These are phyloP conservation scores for Calephelis perditalis DNA, from an alignment of 2,888 invertebrate species.

Conservation along the genomic window DNA sequence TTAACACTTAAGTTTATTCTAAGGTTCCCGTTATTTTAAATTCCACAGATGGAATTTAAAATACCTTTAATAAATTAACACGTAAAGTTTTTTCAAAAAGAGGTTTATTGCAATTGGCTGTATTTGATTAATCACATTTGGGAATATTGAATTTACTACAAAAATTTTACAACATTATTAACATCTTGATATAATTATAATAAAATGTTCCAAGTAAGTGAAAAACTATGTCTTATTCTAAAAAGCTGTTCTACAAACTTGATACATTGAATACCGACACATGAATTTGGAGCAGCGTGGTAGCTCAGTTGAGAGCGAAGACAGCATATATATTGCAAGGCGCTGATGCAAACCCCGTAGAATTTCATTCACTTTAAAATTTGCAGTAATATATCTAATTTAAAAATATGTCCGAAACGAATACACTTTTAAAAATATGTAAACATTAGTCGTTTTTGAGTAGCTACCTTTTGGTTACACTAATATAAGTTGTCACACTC, in stretches of 20 bases:
- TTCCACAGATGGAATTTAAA: no score
- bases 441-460: not conserved
- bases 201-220: constrained; percentile 4
- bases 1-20: no score
- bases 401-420: constrained; percentile 2
- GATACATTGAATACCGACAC: not conserved
- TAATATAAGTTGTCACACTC: not conserved
- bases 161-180: not conserved
- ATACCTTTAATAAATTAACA: no score
- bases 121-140: not conserved
- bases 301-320: no score
- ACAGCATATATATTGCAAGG: no score
- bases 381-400: not conserved
- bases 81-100: no score
- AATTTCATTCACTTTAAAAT: no score
- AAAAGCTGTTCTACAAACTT: constrained; percentile 4
- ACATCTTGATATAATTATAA: not conserved
- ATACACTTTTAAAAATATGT: not conserved
- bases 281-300: no score
- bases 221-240: not conserved
- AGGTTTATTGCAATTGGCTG: not conserved
- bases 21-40: no score
- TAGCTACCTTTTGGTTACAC: not conserved
- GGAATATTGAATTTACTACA: not conserved
- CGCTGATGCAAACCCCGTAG: no score